These are phyloP conservation scores for Illadopsis cleaveri DNA, from an alignment of 2,113 vertebrate species.

Conservation along the genomic window DNA sequence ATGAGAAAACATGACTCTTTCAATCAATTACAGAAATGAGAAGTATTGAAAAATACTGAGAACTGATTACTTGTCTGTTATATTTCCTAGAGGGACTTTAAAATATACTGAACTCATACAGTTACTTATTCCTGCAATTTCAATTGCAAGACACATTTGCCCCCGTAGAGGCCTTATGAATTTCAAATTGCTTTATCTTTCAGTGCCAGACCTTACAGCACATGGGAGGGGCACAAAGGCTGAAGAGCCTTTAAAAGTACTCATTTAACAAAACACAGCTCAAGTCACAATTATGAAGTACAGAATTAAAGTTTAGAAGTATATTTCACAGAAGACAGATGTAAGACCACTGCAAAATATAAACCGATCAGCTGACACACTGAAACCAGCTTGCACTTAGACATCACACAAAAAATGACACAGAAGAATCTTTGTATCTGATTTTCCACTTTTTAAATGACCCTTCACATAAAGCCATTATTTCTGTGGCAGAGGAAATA, in stretches of 20 bases:
- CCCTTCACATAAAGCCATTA: neutral
- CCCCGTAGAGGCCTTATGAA: neutral
- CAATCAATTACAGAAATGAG: neutral
- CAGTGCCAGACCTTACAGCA: conserved; percentile 29
- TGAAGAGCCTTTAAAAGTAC: neutral
- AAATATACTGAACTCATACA: neutral
- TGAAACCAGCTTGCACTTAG: neutral
- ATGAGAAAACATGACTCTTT: neutral
- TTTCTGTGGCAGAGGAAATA: neutral
- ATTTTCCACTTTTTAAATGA: neutral
- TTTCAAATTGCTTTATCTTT: conserved; percentile 63
- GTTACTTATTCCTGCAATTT: neutral
- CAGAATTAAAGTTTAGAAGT: neutral
- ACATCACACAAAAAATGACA: neutral
- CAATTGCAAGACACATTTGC: neutral
- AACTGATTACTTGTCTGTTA: neutral
- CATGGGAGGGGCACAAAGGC: conserved; percentile 9
- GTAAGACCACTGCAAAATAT: neutral
- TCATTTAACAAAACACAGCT: neutral
- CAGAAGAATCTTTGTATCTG: neutral
- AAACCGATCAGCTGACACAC: neutral
- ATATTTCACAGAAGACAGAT: neutral
- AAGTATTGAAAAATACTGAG: neutral
- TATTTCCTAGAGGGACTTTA: neutral
- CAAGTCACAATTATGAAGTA: neutral